These are phyloP conservation scores for Monodelphis domestica DNA, from an alignment of 2,797 vertebrate genomes.

Conservation along the genomic window DNA sequence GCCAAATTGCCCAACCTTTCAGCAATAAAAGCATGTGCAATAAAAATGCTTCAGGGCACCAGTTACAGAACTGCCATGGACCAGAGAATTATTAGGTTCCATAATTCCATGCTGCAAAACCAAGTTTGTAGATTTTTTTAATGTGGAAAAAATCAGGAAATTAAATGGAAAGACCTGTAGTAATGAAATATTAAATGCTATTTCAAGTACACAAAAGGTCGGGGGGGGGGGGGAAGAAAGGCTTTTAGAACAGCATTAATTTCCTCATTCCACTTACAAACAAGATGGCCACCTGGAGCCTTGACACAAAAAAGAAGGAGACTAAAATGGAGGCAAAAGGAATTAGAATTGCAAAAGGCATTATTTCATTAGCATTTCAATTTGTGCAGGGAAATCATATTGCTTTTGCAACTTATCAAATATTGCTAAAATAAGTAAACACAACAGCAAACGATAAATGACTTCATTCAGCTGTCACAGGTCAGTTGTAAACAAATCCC, in stretches of 20 bases:
- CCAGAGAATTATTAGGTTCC: slow-evolving; percentile 64
- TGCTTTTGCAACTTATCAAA: neutral
- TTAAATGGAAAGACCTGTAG: slow-evolving; percentile 71
- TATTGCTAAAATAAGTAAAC: neutral
- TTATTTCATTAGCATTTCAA: slow-evolving; percentile 1
- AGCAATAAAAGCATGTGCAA: slow-evolving; percentile 70
- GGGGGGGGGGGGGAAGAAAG: slow-evolving; percentile 47
- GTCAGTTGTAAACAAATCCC: neutral
- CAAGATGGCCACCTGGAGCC: neutral
- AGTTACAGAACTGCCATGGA: slow-evolving; percentile 59
- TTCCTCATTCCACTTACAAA: slow-evolving; percentile 32
- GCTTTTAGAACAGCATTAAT: slow-evolving; percentile 67
- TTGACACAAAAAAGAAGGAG: neutral
- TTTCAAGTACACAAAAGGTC: slow-evolving; percentile 75
- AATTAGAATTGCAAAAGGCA: neutral
- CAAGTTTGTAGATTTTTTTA: slow-evolving; percentile 69
- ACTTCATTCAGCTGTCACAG: neutral
- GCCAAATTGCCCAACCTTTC: slow-evolving; percentile 72
- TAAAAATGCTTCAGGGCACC: slow-evolving; percentile 69
- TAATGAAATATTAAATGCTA: slow-evolving; percentile 79
- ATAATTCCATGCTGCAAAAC: slow-evolving; percentile 66
- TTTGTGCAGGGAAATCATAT: slow-evolving; percentile 14
- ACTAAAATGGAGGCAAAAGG: neutral
- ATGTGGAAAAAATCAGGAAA: slow-evolving; percentile 63
- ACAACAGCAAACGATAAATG: slow-evolving; percentile 12